Base-by-base conservation (phyloP, 2,888 invertebrate species). In the Antheraea yamamai region DNA sequence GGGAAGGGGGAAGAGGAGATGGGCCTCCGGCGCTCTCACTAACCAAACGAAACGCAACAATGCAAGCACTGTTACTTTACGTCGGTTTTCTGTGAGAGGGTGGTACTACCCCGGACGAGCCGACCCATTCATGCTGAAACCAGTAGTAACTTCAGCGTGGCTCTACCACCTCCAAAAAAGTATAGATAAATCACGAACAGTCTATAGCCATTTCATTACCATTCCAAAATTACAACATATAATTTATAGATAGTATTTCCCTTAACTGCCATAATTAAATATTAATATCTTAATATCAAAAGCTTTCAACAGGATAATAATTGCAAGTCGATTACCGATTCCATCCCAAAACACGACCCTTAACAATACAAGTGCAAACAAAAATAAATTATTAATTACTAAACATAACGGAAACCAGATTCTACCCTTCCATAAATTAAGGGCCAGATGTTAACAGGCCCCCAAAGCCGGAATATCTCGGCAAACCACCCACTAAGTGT, bases 311-410 rank as follows among this genome's bases (percentile, higher is more conserved):
- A 80, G 77, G 81, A 80, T 81, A 83, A 87, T 85, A 83, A 87
- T 85, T 83, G 81, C 81, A 83, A 82, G 80, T 77, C 75, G 77
- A 78, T 78, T 78, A 79, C 81, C 79, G 80, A 81, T 82, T 81
- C 79, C 81, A 81, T 82, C 83, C 80, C 82, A 77, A 78, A 81
- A 79, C 81, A 81, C 82, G 78, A 81, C 87, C 87, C 84, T 80
- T 83, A 81, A 81, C 82, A 84, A 85, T 87, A 82, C 85, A 88
- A 89, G 86, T 87, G 85, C 84, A 84, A 89, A 87, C 91, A 87
- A 91, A 90, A 92, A 91, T 92, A 91, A 93, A 93, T 94, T 92
- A 94, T 93, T 95, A 94, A 95, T 94, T 93, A 92, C 91, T 88
- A 89, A 89, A 92, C 91, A 91, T 87, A 89, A 86, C 85, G 84